Conservation (phyloP, 2,888 invertebrate genomes). For the Drosophila robusta region DNA sequence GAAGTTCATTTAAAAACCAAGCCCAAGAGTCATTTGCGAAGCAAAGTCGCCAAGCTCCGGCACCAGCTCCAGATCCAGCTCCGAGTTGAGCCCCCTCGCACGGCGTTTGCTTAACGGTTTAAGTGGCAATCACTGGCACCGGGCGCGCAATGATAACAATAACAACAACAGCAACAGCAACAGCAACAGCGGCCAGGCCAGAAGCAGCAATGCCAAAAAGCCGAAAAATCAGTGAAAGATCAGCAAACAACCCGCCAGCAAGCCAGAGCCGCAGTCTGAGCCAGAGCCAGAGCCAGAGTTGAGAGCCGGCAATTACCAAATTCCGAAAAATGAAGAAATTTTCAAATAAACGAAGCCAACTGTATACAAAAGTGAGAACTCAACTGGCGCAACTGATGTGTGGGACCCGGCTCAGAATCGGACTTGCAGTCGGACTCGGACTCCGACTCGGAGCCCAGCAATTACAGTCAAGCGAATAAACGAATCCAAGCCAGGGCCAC, state of each 20-base stretch:
- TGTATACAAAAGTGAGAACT: conserved; percentile 71
- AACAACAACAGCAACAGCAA: conserved; percentile 40
- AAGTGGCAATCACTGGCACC: conserved; percentile 77
- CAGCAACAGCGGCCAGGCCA: conserved; percentile 36
- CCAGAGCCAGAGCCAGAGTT: conserved; percentile 14
- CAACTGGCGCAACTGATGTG: conserved; percentile 62
- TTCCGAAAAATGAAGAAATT: conserved; percentile 81
- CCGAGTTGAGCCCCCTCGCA: conserved; percentile 21
- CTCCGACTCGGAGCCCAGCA: conserved; percentile 50
- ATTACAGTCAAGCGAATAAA: conserved; percentile 69
- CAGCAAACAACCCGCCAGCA: conserved; percentile 63
- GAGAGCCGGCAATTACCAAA: conserved; percentile 76
- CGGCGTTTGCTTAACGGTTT: conserved; percentile 78
- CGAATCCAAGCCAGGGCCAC: conserved; percentile 40
- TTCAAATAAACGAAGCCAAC: conserved; percentile 75
- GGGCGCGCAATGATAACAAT: conserved; percentile 70
- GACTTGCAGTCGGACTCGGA: conserved; percentile 19
- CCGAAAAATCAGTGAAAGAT: conserved; percentile 71
- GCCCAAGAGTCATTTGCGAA: conserved; percentile 60
- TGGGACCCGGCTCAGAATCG: conserved; percentile 45
- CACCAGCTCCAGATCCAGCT: conserved; percentile 16
- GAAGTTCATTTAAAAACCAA: conserved; percentile 67
- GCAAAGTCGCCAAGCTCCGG: conserved; percentile 40
- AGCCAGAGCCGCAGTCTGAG: conserved; percentile 5
- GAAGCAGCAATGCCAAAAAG: conserved; percentile 48